Percentiles rank a stretch among this genome's conserved stretches.
phyloP scores from a whole-genome alignment of 2,888 invertebrate species.

The Aethes cnicana region DNA sequence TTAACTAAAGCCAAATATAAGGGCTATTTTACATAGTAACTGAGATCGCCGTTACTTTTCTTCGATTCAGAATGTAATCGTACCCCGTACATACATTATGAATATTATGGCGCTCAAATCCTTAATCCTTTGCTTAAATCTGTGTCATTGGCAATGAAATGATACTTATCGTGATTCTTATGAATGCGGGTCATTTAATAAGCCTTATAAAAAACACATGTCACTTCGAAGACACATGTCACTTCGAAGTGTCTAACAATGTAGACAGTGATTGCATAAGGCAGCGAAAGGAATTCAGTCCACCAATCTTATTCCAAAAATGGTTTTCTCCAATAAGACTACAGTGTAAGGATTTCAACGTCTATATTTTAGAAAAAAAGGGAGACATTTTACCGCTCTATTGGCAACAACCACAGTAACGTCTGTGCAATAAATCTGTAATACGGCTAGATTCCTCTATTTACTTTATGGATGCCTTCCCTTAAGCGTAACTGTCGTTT shows the following conservation, averaged over 20 bases:
- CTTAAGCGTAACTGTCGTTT: slow-evolving; percentile 1
- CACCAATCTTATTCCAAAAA: slow-evolving; percentile 31
- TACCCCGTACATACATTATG: slow-evolving; percentile 56
- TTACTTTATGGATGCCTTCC: slow-evolving; percentile 3
- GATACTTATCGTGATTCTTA: slow-evolving; percentile 58
- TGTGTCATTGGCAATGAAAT: slow-evolving; percentile 61
- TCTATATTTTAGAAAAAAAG: slow-evolving; percentile 14
- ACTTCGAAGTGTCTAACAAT: slow-evolving; percentile 38
- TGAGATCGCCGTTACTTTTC: slow-evolving; percentile 65
- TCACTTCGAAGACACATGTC: slow-evolving; percentile 38
- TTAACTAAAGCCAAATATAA: slow-evolving; percentile 58
- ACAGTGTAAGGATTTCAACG: not conserved
- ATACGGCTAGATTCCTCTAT: not conserved
- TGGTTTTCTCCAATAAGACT: not conserved
- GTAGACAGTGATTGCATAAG: slow-evolving; percentile 35
- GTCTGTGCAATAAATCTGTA: slow-evolving; percentile 20
- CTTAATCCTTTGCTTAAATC: no score
- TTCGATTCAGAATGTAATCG: slow-evolving; percentile 67
- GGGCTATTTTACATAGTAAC: slow-evolving; percentile 60
- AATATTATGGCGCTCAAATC: slow-evolving; percentile 64
- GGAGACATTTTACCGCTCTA: slow-evolving; percentile 10
- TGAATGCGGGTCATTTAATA: slow-evolving; percentile 55
- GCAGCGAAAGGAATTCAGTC: slow-evolving; percentile 44
- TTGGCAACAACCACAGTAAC: slow-evolving; percentile 12
- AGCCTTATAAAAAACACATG: slow-evolving; percentile 47